Evolutionary conservation across 2,113 vertebrate genomes (phyloP), one percentile per base, ranked within the genome.

Genomic region (Setophaga kirtlandii): DNA sequence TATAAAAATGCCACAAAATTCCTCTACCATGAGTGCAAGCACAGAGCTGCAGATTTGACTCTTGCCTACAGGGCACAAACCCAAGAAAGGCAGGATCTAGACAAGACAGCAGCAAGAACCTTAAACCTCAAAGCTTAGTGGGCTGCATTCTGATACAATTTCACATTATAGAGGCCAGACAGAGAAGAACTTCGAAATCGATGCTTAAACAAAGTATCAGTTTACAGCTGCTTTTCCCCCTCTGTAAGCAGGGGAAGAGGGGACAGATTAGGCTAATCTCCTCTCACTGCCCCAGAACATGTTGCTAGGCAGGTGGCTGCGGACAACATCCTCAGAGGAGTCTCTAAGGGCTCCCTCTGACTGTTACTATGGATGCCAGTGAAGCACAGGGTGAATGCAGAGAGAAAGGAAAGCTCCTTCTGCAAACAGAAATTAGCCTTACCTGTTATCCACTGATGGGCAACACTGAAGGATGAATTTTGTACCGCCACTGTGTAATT

Each of bases 231-330:
- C 71, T 83, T 22, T 3, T 1, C 74, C 31, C 28, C 53, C 25
- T 31, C 76, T 10, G 4, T 42, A 62, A 71, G 24, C 67, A 53
- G 68, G 60, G 74, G 92, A 85, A 92, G 5, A 39, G 59, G 67
- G 82, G 55, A 35, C 35, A 92, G 84, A 94, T 97, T 79, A 91
- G 24, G 14, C n/a, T 89, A 70, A 94, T 37, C 49, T 91, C 94
- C 85, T 94, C 69, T 91, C 63, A 15, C 37, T 95, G 89, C 93
- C 89, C 96, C 94, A 97, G 94, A 96, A 89, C 90, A n/a, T 88
- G 95, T 96, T 96, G 94, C 97, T 96, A 96, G 87, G 96, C 96
- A 97, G 97, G 97, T 87, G 89, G 92, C 73, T 80, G 94, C 44
- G 35, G 83, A 87, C 80, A 94, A 77, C 77, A 78, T 76, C 33